Conservation (phyloP, 2,797 vertebrate genomes). For the Chelonia mydas region DNA sequence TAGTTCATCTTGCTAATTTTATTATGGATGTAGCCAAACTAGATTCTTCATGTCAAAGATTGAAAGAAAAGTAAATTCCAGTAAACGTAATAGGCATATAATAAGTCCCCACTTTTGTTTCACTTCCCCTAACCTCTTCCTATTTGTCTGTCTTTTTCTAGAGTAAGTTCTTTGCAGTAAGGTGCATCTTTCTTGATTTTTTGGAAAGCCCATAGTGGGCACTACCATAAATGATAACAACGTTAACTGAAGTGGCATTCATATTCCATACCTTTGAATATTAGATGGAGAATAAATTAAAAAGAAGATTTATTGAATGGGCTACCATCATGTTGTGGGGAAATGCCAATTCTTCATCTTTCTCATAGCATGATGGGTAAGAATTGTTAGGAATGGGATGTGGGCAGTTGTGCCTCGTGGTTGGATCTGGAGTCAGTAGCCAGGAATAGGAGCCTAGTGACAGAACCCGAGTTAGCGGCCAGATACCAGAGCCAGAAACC, state of each 20-base stretch:
- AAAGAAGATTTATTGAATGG: not conserved
- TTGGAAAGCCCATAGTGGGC: constrained; percentile 12
- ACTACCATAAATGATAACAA: constrained; percentile 23
- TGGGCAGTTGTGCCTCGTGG: too few species aligned
- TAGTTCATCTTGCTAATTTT: not conserved
- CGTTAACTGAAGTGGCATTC: constrained; percentile 26
- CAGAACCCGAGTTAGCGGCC: too few species aligned
- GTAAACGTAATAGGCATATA: not conserved
- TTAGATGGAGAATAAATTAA: not conserved
- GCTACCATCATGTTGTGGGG: not conserved
- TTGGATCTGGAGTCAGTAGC: too few species aligned
- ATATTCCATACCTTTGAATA: constrained; percentile 7
- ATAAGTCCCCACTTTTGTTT: not conserved
- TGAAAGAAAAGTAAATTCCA: constrained; percentile 22
- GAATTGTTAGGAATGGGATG: too few species aligned
- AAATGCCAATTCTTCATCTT: not conserved
- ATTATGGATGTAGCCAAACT: not conserved
- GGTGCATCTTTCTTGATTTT: not conserved
- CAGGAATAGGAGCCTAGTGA: too few species aligned
- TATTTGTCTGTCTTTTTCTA: not conserved
- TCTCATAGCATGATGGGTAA: not conserved
- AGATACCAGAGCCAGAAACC: not conserved
- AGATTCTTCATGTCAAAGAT: constrained; percentile 8
- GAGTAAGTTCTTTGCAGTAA: not conserved
- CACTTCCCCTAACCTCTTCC: not conserved